phyloP scores from a whole-genome alignment of 1,140 invertebrate genomes.

The Nasonia vitripennis region DNA sequence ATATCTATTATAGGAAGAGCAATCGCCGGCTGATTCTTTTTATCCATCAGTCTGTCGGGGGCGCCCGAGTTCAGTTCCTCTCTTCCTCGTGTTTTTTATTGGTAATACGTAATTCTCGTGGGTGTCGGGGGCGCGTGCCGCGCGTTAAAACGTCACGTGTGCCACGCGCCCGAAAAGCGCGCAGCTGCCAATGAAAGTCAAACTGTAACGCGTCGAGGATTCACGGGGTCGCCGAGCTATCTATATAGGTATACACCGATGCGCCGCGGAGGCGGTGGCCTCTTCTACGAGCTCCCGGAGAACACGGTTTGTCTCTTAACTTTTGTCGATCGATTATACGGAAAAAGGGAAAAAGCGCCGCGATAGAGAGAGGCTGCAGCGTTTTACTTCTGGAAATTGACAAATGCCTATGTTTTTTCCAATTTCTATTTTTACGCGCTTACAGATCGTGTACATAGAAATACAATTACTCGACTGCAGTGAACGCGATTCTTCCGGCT shows the following conservation, averaged over 20 bases:
- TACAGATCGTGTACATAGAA: too few species aligned
- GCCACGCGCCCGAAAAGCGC: constrained; percentile 10
- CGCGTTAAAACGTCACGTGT: constrained; percentile 19
- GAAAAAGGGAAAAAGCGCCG: too few species aligned
- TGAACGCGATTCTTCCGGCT: too few species aligned
- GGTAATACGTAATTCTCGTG: constrained; percentile 39
- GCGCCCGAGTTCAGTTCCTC: background rate
- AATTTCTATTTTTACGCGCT: too few species aligned
- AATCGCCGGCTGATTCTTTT: background rate
- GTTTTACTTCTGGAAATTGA: background rate
- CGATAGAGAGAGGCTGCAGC: too few species aligned
- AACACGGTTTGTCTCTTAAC: too few species aligned
- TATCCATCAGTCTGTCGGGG: background rate
- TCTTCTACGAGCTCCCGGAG: too few species aligned
- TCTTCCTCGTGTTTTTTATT: constrained; percentile 17
- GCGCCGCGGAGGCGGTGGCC: background rate
- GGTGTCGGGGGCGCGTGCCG: constrained; percentile 36
- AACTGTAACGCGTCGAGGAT: background rate
- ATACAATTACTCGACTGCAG: too few species aligned
- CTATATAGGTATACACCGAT: too few species aligned
- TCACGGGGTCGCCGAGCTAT: background rate
- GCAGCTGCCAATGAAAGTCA: constrained; percentile 29
- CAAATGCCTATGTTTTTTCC: background rate
- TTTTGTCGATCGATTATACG: too few species aligned
- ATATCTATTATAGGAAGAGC: background rate